Percentiles rank a stretch among this genome's conserved stretches.
Conservation (phyloP, 2,888 invertebrate species). For the Polydrusus tereticollis region DNA sequence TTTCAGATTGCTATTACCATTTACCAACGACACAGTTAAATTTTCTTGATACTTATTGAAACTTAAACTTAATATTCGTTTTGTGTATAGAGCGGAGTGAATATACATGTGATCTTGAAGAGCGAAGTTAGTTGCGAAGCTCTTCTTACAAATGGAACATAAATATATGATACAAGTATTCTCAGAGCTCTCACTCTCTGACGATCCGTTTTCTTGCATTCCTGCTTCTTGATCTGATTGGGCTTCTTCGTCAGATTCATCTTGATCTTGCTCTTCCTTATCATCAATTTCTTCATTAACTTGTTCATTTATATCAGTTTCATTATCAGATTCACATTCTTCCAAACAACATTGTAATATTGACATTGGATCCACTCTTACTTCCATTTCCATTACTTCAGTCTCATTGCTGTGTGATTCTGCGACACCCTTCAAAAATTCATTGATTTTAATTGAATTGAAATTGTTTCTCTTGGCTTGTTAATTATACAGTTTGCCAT, state of each 20-base stretch:
- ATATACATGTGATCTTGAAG: conserved; percentile 54
- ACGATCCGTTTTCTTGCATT: conserved; percentile 45
- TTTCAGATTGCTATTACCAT: conserved; percentile 28
- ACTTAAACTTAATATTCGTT: conserved; percentile 50
- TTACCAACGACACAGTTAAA: conserved; percentile 34
- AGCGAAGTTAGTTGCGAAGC: conserved; percentile 53
- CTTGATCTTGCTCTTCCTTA: conserved; percentile 3
- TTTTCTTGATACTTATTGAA: conserved; percentile 45
- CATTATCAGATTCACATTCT: conserved; percentile 62
- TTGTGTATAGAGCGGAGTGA: conserved; percentile 49
- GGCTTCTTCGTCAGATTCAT: conserved; percentile 7
- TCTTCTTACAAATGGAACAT: conserved; percentile 53
- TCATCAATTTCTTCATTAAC: conserved; percentile 5
- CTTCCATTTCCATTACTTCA: conserved; percentile 74
- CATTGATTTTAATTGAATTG: not conserved
- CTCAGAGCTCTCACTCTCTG: conserved; percentile 52
- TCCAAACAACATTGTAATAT: conserved; percentile 73
- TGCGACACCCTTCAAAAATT: conserved; percentile 54
- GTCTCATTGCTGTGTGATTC: conserved; percentile 55
- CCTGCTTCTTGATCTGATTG: conserved; percentile 21
- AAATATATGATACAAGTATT: conserved; percentile 53
- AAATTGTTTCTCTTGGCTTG: no score
- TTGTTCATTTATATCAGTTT: conserved; percentile 27
- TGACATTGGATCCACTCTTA: conserved; percentile 79
- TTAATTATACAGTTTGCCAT: no score